These are phyloP conservation scores for Trogon surrucura DNA, from an alignment of 2,113 vertebrate species.

Conservation along the genomic window DNA sequence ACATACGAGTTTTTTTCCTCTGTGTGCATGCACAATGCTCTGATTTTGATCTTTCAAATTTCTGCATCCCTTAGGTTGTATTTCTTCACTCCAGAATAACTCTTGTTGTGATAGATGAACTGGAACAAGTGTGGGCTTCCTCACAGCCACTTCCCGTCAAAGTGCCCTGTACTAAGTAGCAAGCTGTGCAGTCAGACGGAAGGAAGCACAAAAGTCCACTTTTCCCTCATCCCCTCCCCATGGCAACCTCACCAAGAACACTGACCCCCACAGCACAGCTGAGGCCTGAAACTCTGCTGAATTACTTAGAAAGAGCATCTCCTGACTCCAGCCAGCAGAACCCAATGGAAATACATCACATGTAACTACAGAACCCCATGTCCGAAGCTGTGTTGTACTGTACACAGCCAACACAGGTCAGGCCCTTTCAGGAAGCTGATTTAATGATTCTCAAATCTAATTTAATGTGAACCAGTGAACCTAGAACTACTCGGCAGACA, in stretches of 20 bases:
- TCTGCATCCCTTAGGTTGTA: conserved; percentile 60
- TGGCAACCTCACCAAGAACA: conserved; percentile 61
- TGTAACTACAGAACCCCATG: background rate
- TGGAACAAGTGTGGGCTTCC: conserved; percentile 71
- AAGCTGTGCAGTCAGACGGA: conserved; percentile 65
- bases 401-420: background rate
- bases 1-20: background rate
- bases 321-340: conserved; percentile 10
- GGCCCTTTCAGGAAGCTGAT: conserved; percentile 2
- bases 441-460: conserved; percentile 15
- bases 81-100: conserved; percentile 65
- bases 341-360: background rate
- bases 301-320: conserved; percentile 54
- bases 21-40: background rate
- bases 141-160: conserved; percentile 69
- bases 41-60: conserved; percentile 49
- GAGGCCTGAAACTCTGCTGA: conserved; percentile 45
- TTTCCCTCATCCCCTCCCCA: conserved; percentile 50
- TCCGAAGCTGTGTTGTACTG: background rate
- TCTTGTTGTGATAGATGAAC: conserved; percentile 63
- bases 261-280: conserved; percentile 61
- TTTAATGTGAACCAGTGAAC: conserved; percentile 9
- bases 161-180: conserved; percentile 36
- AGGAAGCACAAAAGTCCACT: conserved; percentile 62
- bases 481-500: conserved; percentile 24